Percentiles rank a stretch among this genome's conserved stretches.
These are phyloP conservation scores for Nerophis lumbriciformis DNA, from an alignment of 2,113 vertebrate genomes.

Conservation along the genomic window DNA sequence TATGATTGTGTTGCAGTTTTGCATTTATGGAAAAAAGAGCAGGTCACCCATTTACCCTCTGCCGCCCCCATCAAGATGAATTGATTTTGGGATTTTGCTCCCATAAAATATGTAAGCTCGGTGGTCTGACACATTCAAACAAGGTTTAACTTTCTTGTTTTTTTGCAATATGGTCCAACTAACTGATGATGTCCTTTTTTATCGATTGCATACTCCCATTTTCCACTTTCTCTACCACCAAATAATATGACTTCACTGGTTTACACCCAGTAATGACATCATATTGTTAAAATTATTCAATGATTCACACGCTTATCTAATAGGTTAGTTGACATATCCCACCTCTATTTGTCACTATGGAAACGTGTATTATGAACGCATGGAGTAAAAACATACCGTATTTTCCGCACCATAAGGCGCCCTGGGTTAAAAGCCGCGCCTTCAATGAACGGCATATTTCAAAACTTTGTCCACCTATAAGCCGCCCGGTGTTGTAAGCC, in stretches of 20 bases:
- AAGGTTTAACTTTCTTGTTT: conserved; percentile 21
- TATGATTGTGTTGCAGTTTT: conserved; percentile 27
- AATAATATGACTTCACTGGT: conserved; percentile 45
- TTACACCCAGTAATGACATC: conserved; percentile 9
- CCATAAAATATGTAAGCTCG: neutral
- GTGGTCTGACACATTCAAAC: neutral
- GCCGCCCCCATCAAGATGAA: conserved; percentile 1
- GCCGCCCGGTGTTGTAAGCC: no score
- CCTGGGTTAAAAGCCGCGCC: no score
- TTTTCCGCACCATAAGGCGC: no score
- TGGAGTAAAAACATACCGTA: no score
- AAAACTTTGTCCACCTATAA: no score
- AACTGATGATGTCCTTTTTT: conserved; percentile 14
- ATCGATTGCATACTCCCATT: conserved; percentile 45
- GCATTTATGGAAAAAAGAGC: conserved; percentile 19
- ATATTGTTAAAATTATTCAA: neutral
- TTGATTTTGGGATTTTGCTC: neutral
- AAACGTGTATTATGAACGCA: neutral
- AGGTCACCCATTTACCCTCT: conserved; percentile 7
- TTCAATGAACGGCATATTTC: no score
- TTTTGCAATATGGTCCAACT: conserved; percentile 21
- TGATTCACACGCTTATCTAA: conserved; percentile 9
- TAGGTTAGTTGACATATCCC: conserved; percentile 2
- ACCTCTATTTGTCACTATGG: neutral
- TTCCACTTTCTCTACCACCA: conserved; percentile 5